Base-by-base conservation (phyloP, 2,888 invertebrate genomes). In the Incurvaria masculella region DNA sequence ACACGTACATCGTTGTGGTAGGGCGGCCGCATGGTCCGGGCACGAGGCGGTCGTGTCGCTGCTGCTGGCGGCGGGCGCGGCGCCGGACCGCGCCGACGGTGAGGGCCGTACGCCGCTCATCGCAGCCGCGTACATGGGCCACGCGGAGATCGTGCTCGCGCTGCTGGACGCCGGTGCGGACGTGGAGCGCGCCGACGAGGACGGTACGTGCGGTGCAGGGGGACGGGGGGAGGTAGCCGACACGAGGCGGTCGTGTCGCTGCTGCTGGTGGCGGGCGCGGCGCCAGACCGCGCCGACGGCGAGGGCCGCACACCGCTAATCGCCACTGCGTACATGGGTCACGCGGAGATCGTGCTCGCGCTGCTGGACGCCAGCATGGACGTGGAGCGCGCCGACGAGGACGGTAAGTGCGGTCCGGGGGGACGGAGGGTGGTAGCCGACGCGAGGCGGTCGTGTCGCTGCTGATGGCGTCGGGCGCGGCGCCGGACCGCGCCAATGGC, bases 61-160 rank as follows among this genome's bases (percentile, higher is more conserved):
- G 4, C 78, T 92, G 16, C 74, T 91, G 42, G 85, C 87, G 49
- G 85, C 89, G 45, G 89, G 90, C 0, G 91, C 92, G 0, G 84
- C 82, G 57, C 87, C 91, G 0, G 92, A 92, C 67, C 81, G 86
- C 19, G 89, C 92, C 2, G 97, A 97, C 69, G 88, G 90, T 23
- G 94, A 94, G 64, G 93, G 91, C 16, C 83, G 97, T 54, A 97
- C 97, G 0, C 94, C 97, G 0, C 80, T 97, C 41, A 90, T 97
- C 54, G 97, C 97, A 0, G 95, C 96, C 17, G 94, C 96, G 0
- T 97, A 96, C 70, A 97, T 96, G 96, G 94, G 94, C 0, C 94
- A 95, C 69, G 87, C 88, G n/a, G 91, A 92, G 60, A 94, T 94
- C 52, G 94, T 94, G 21, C 86, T 89, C 52, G 88, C 88, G 53